Evolutionary conservation across 2,113 vertebrate genomes (phyloP).

Genomic region (Nipponia nippon): DNA sequence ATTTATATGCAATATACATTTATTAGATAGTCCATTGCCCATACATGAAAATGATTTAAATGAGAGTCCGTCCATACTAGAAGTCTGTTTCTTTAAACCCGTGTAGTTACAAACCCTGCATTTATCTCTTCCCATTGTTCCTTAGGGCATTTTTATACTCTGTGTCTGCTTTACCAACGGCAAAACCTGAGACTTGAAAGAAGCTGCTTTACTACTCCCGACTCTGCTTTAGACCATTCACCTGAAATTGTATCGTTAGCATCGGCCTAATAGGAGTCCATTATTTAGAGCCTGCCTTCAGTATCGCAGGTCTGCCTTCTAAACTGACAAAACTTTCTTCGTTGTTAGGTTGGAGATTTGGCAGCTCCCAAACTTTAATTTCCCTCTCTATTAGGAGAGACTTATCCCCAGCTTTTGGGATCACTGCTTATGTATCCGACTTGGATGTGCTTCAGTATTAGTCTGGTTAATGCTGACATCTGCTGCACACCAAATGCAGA

Average conservation of each 20-base stretch:
- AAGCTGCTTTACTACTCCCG: neutral
- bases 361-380: neutral
- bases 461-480: neutral
- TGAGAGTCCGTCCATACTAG: neutral
- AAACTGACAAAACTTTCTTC: neutral
- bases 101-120: neutral
- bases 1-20: neutral
- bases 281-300: neutral
- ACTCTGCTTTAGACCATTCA: neutral
- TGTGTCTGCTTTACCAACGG: neutral
- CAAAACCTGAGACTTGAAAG: neutral
- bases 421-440: neutral
- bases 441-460: neutral
- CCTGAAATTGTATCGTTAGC: neutral
- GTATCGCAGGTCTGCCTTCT: neutral
- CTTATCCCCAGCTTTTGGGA: slow-evolving; percentile 21
- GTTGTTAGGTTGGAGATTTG: neutral
- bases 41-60: neutral
- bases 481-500: neutral
- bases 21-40: neutral
- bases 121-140: slow-evolving; percentile 3
- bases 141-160: neutral
- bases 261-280: neutral
- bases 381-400: neutral
- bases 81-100: neutral